phyloP scores from a whole-genome alignment of 2,113 vertebrate species.

The Carassius auratus region DNA sequence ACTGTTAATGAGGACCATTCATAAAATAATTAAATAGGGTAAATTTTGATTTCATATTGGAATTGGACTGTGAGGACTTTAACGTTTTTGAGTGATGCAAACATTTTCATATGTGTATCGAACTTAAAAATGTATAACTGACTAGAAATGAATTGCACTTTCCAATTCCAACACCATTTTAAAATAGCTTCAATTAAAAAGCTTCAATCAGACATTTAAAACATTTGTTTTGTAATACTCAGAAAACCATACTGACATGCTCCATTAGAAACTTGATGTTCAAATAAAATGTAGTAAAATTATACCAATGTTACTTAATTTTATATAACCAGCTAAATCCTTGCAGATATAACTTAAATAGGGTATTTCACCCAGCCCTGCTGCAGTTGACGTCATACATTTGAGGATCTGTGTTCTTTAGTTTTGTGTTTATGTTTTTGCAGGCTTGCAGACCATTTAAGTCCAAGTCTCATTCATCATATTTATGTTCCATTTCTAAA shows the following conservation, averaged over 20 bases:
- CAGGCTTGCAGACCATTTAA: not conserved
- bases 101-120: not conserved
- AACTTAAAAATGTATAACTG: not conserved
- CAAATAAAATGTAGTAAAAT: not conserved
- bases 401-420: not conserved
- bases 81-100: not conserved
- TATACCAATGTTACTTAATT: not conserved
- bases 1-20: not conserved
- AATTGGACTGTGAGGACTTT: not conserved
- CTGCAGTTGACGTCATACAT: not conserved
- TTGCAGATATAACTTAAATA: not conserved
- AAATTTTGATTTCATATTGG: not conserved
- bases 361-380: not conserved
- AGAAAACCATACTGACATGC: not conserved
- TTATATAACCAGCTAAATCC: not conserved
- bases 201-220: not conserved
- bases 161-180: not conserved
- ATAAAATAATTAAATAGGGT: not conserved
- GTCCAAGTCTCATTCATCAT: not conserved
- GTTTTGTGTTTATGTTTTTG: not conserved
- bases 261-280: not conserved
- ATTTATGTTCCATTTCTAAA: conserved; percentile 17
- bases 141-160: not conserved
- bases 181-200: too few relatives aligned
- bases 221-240: not conserved